Evolutionary conservation across 2,113 vertebrate species (phyloP).

Genomic region (Channa maculata): DNA sequence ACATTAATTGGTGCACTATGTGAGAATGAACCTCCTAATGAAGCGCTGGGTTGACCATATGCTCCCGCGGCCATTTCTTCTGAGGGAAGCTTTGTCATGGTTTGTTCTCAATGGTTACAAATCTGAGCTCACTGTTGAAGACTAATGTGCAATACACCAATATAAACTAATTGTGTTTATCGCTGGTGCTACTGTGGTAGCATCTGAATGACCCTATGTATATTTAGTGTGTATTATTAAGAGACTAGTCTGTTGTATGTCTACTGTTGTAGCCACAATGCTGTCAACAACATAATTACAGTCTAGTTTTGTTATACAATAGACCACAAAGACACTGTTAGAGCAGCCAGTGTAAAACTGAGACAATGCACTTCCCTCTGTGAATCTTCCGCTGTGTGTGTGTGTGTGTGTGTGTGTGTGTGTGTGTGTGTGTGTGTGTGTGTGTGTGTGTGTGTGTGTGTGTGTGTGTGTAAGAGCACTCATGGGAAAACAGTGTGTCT

Average conservation of each 20-base stretch:
- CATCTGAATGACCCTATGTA: conserved; percentile 21
- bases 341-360: conserved; percentile 14
- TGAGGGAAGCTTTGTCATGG: conserved; percentile 58
- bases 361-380: conserved; percentile 30
- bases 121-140: conserved; percentile 47
- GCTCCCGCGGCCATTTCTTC: conserved; percentile 40
- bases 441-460: not conserved
- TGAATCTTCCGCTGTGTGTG: not conserved
- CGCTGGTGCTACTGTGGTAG: conserved; percentile 8
- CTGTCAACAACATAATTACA: conserved; percentile 56
- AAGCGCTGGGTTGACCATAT: conserved; percentile 50
- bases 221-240: conserved; percentile 34
- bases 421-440: not conserved
- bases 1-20: conserved; percentile 66
- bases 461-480: not conserved
- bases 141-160: conserved; percentile 41
- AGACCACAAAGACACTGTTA: conserved; percentile 27
- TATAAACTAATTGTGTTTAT: conserved; percentile 54
- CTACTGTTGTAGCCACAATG: conserved; percentile 3
- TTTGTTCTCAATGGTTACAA: conserved; percentile 57
- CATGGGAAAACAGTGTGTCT: conserved; percentile 38
- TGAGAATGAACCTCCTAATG: conserved; percentile 65
- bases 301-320: conserved; percentile 26
- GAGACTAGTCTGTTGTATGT: conserved; percentile 13
- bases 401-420: conserved; percentile 1